Evolutionary conservation across 2,113 vertebrate genomes (phyloP), one percentile per base, ranked within the genome.

Genomic region (Colaptes auratus): DNA sequence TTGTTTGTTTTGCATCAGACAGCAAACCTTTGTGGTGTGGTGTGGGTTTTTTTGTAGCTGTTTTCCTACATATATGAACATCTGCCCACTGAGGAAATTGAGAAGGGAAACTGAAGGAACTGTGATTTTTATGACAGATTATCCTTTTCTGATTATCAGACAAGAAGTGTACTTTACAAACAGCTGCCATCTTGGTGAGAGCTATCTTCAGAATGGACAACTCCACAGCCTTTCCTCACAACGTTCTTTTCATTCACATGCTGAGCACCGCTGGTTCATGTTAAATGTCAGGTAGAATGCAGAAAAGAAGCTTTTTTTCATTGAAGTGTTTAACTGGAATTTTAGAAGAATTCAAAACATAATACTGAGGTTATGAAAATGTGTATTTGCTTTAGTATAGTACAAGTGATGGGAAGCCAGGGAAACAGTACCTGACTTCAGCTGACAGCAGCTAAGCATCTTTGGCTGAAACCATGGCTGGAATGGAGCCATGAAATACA

Each of bases 71-170:
- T 33, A 11, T 52, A 56, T 8, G 58, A 69, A 72, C 50, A 76
- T 16, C 77, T 78, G 67, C 31, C 79, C 85, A 52, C 20, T 69
- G 31, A 27, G 17, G 30, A 66, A 83, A 28, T 75, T 52, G 75
- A 72, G 46, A 93, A 33, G 42, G 24, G 27, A 86, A 86, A 64
- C 46, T 58, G 71, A 91, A 88, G 44, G 36, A 83, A 48, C 46
- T 87, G 21, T 15, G 59, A 66, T 63, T 82, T 80, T 35, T 82
- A 33, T 39, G 74, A 64, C 60, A 82, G 66, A 59, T 55, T 27
- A 35, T 52, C 7, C 64, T 88, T 39, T 67, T 21, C 79, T 64
- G 46, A 60, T 76, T 75, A 33, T 85, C 58, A 71, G 86, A 39
- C 56, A 53, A 30, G 30, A 71, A 70, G 31, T 12, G 60, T 30